Base-by-base conservation (phyloP, 2,888 invertebrate species). In the Dryococelus australis region DNA sequence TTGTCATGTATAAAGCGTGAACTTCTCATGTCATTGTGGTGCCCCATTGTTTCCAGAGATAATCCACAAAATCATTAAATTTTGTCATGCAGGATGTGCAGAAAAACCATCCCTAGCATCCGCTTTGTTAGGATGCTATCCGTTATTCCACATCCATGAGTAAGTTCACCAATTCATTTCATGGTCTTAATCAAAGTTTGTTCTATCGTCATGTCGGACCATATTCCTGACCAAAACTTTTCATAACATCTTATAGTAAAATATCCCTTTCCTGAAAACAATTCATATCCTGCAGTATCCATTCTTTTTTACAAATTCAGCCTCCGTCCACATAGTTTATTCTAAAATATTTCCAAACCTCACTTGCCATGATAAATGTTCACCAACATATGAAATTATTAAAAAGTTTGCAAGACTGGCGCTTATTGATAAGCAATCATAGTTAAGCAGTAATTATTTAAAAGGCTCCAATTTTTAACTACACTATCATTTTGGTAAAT, bases 271-370 rank as follows among this genome's bases (percentile, higher is more conserved):
- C 24, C n/a, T 35, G 51, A 86, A 35, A 87, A 81, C 0, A n/a
- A n/a, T n/a, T 87, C 3, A 35, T 85, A 87, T 65, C 87, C 85
- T 43, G 16, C 85, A 43, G 83, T 5, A 24, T 53, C 20, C 85
- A 85, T 85, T 43, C 16, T 83, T 65, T 89, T 24, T 83, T 83
- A 3, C n/a, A 89, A 86, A 43, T 87, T 53, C 26, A 86, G 35
- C 89, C n/a, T n/a, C n/a, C n/a, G n/a, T n/a, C n/a, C n/a, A n/a
- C n/a, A n/a, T n/a, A n/a, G n/a, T n/a, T n/a, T n/a, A n/a, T n/a
- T n/a, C n/a, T n/a, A n/a, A n/a, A n/a, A n/a, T n/a, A n/a, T n/a
- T n/a, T n/a, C n/a, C n/a, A n/a, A n/a, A n/a, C n/a, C n/a, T n/a
- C n/a, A n/a, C n/a, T n/a, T n/a, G n/a, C n/a, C n/a, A n/a, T n/a